Percentiles rank a stretch among this genome's conserved stretches.
These are phyloP conservation scores for Fragum sueziense DNA, from an alignment of 2,888 invertebrate genomes.

Conservation along the genomic window DNA sequence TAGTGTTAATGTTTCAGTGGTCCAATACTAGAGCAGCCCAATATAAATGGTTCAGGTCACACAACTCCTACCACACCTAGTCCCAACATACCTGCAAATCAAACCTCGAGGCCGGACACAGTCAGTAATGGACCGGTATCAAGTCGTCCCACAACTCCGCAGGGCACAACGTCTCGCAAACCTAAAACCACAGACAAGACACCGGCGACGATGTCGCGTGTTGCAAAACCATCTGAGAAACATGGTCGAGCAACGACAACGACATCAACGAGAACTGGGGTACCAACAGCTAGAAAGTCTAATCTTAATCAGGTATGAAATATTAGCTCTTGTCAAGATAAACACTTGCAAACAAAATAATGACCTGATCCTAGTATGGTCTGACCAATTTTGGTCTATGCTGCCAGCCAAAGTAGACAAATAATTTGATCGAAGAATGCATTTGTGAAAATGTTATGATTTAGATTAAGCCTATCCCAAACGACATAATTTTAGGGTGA, in stretches of 20 bases:
- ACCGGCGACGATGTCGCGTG: slow-evolving; percentile 41
- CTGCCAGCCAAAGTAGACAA: no score
- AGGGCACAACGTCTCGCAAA: slow-evolving; percentile 43
- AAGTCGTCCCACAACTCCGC: slow-evolving; percentile 32
- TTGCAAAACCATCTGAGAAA: slow-evolving; percentile 45
- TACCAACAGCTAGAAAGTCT: slow-evolving; percentile 58
- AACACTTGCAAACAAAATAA: no score
- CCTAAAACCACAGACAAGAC: slow-evolving; percentile 53
- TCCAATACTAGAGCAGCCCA: slow-evolving; percentile 47
- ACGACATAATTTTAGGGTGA: no score
- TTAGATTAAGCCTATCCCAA: no score
- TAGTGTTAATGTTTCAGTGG: no score
- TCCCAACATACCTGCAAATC: slow-evolving; percentile 51
- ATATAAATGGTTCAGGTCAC: slow-evolving; percentile 42
- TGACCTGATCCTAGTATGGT: no score
- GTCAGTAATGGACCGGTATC: slow-evolving; percentile 39
- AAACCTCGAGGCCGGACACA: slow-evolving; percentile 6
- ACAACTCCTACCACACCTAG: slow-evolving; percentile 37
- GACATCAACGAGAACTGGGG: slow-evolving; percentile 43
- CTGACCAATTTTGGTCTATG: no score
- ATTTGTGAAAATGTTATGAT: no score
- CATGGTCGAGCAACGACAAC: slow-evolving; percentile 45
- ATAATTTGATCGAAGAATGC: no score
- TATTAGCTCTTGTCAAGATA: no score
- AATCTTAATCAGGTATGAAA: slow-evolving; percentile 62